Evolutionary conservation across 2,113 vertebrate species (phyloP).

Genomic region (Benthochromis sp.): DNA sequence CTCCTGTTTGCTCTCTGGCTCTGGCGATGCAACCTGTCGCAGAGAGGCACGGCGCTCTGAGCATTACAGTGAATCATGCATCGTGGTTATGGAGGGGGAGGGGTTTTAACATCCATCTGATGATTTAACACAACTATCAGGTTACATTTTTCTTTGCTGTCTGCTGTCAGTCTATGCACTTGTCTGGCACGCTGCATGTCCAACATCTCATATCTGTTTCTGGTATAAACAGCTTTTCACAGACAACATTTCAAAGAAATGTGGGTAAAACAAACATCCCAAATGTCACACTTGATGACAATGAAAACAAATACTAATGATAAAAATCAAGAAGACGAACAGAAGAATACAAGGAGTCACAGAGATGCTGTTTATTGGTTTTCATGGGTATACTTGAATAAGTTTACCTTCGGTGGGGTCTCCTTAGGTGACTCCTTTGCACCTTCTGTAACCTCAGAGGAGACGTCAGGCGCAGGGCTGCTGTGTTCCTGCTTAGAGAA

Average conservation of each 20-base stretch:
- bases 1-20: slow-evolving; percentile 72
- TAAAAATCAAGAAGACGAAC: neutral
- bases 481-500: slow-evolving; percentile 47
- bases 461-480: slow-evolving; percentile 10
- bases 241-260: neutral
- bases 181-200: too few species aligned
- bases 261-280: neutral
- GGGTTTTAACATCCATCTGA: neutral
- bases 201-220: neutral
- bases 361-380: neutral
- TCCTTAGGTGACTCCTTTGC: slow-evolving; percentile 28
- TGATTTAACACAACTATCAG: neutral
- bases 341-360: neutral
- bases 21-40: slow-evolving; percentile 78
- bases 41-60: neutral
- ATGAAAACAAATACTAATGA: rapidly evolving
- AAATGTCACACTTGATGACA: neutral
- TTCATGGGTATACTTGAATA: rapidly evolving
- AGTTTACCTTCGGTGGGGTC: slow-evolving; percentile 49
- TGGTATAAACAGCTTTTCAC: neutral
- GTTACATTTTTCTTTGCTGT: neutral
- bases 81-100: too few species aligned
- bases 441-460: slow-evolving; percentile 27
- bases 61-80: neutral
- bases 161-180: neutral